Evolutionary conservation across 1,140 invertebrate species (phyloP), one percentile per base, ranked within the genome.

Genomic region (Colletes gigas): DNA sequence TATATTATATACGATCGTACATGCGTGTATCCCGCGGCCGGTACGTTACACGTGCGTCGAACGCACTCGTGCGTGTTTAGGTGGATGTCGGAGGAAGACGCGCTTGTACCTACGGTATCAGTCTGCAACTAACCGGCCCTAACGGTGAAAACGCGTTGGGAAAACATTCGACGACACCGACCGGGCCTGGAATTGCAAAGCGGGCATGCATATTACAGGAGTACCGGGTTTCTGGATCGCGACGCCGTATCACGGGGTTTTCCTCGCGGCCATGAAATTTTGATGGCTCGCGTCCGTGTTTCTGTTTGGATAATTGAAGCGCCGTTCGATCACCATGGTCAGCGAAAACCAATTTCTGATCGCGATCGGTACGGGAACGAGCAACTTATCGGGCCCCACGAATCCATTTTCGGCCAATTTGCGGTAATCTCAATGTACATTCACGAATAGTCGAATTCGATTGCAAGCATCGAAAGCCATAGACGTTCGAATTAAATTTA

Each of bases 1-100:
- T 83, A 86, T 85, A 87, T 87, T 87, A 87, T 85, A 85, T 87
- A 85, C 72, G 80, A 76, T 70, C 79, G 76, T 84, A 59, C 80
- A 70, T 82, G 83, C 80, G 73, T 85, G 75, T 78, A 68, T 63
- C 73, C 66, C 69, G 79, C 83, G 82, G 60, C 50, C 77, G 77
- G 73, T 84, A 54, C 54, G 78, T 75, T 82, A 77, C 65, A 67
- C 66, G 69, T 66, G 83, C 59, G 78, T 79, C 47, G 55, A 44
- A 79, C 76, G 81, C 63, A 82, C 44, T 67, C 76, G 82, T 68
- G 83, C 82, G 84, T 77, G 81, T 30, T 83, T 83, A 57, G 67
- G 21, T 15, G 77, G 55, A 66, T 62, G 81, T 55, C 47, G 41
- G 41, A 69, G 76, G 59, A 78, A 57, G 44, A 67, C n/a, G 57